Conservation (phyloP, 2,797 vertebrate species). For the Anolis apletophallus region DNA sequence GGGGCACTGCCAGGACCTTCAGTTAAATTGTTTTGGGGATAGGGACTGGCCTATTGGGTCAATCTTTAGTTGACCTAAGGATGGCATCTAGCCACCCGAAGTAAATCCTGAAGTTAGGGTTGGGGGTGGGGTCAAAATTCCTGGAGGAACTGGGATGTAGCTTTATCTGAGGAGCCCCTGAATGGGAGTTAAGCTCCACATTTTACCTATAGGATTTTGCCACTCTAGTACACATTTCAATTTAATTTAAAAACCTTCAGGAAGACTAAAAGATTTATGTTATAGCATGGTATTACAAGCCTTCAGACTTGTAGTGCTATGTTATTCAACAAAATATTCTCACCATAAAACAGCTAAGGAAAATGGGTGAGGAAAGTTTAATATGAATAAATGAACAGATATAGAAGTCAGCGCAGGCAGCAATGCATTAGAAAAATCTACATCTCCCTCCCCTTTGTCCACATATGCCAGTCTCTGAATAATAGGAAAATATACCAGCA, state of each 20-base stretch:
- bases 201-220: background rate
- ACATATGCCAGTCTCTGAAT: slow-evolving; percentile 32
- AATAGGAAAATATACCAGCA: slow-evolving; percentile 46
- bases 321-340: background rate
- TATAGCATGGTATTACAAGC: background rate
- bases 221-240: background rate
- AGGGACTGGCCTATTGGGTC: no score
- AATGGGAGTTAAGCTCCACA: background rate
- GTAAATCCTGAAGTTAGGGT: no score
- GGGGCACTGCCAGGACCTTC: no score
- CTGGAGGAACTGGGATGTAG: no score
- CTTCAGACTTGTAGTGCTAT: background rate
- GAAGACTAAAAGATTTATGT: background rate
- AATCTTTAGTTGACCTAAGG: background rate
- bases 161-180: no score
- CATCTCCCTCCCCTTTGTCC: background rate
- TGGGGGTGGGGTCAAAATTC: no score
- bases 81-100: no score
- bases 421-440: background rate
- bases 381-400: background rate
- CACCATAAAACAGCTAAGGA: slow-evolving; percentile 27
- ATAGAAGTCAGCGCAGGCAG: background rate
- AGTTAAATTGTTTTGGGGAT: no score
- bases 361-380: background rate
- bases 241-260: background rate